Evolutionary conservation across 2,888 invertebrate species (phyloP), one percentile per base, ranked within the genome.

Genomic region (Aspidiotus rigidus): DNA sequence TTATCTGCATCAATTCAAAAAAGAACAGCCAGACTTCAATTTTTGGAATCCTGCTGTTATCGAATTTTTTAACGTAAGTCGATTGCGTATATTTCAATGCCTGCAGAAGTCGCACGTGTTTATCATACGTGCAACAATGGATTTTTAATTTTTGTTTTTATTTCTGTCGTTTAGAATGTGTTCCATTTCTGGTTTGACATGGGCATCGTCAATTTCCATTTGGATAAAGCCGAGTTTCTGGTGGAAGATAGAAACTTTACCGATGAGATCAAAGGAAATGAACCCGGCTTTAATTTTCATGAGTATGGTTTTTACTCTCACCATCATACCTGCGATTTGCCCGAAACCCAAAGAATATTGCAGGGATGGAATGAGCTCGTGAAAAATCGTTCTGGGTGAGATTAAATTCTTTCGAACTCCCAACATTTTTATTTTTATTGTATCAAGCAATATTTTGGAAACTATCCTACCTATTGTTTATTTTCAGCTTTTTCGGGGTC

Each of bases 191-290:
- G 93, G 85, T 76, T 93, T 72, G 79, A 83, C 7, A 80, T 85
- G 5, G 95, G 94, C 0, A 86, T 91, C 0, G 85, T 83, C 72
- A 97, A 97, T 6, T 85, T 97, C 75, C 85, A 92, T 75, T 77
- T 93, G 28, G 81, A 81, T 59, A 84, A 86, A 69, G 86, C 84
- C 0, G 85, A 86, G 11, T 84, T 84, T 75, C 79, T 88, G 72
- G 77, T 88, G 0, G 85, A 87, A 71, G 83, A 86, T 77, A 71
- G 77, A 0, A 75, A 78, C 0, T 78, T 85, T 0, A 77, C 77
- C 0, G 79, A 84, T 71, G 86, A 87, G 73, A 74, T 77, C 0
- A 77, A 77, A n/a, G 72, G 77, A 16, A 72, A 73, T 7, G 16
- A 72, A 16, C 70, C 75, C 8, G 75, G 75, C 13, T 76, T 78